phyloP scores from a whole-genome alignment of 2,888 invertebrate genomes.

The Nemotelus nigrinus region DNA sequence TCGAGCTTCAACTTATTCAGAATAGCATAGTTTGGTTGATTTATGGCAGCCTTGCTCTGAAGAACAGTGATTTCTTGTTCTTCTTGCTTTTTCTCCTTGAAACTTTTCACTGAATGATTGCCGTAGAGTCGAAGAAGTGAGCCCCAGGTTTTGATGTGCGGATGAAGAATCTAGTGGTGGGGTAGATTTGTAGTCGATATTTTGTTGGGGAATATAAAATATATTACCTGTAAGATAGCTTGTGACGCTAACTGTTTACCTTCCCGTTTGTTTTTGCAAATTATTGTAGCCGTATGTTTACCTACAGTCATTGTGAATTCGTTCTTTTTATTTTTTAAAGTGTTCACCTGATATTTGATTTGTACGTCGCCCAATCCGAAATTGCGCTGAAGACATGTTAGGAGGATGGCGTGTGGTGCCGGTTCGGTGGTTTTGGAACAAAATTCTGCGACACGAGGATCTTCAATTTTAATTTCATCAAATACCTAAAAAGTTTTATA shows the following conservation, averaged over 20 bases:
- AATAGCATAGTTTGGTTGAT: constrained; percentile 92
- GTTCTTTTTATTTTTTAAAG: constrained; percentile 89
- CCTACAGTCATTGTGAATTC: constrained; percentile 96
- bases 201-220: neutral
- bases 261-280: constrained; percentile 95
- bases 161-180: constrained; percentile 80
- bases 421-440: constrained; percentile 97
- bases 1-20: constrained; percentile 84
- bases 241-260: constrained; percentile 97
- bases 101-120: constrained; percentile 87
- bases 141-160: constrained; percentile 94
- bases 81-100: constrained; percentile 90
- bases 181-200: constrained; percentile 48
- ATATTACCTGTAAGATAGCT: constrained; percentile 82
- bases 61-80: constrained; percentile 92
- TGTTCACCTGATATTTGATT: constrained; percentile 86
- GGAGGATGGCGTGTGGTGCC: constrained; percentile 90
- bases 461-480: constrained; percentile 92
- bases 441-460: constrained; percentile 93
- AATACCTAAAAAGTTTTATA: constrained; percentile 72
- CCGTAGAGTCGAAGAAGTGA: constrained; percentile 93
- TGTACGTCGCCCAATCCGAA: constrained; percentile 90
- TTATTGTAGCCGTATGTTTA: constrained; percentile 87
- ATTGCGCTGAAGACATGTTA: constrained; percentile 92
- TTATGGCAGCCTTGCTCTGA: constrained; percentile 87